These are phyloP conservation scores for Polyommatus iphigenia DNA, from an alignment of 2,888 invertebrate genomes.

Conservation along the genomic window DNA sequence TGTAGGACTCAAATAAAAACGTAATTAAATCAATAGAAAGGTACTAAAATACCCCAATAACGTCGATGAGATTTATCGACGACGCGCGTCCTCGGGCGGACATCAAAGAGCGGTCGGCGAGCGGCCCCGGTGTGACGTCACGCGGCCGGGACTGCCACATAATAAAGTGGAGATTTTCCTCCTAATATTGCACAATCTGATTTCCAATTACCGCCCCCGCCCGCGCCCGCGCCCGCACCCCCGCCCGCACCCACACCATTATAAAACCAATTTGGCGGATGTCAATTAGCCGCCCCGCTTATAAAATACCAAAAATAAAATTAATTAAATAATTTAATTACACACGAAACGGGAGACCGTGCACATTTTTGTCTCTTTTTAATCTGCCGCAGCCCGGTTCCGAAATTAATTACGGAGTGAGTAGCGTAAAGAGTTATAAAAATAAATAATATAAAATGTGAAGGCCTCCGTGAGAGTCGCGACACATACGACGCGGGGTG, in stretches of 20 bases:
- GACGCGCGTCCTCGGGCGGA: background rate
- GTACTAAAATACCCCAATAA: background rate
- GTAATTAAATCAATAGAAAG: background rate
- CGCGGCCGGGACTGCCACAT: background rate
- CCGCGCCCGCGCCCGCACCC: background rate
- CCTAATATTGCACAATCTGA: background rate
- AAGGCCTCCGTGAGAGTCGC: background rate
- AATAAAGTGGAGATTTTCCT: background rate
- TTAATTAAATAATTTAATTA: conserved; percentile 14
- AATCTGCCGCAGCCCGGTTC: background rate
- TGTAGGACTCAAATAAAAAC: background rate
- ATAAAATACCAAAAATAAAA: conserved; percentile 10
- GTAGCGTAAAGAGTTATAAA: background rate
- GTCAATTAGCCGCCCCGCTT: conserved; percentile 1
- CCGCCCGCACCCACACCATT: background rate
- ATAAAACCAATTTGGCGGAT: background rate
- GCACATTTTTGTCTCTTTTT: background rate
- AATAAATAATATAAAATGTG: background rate
- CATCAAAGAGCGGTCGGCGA: background rate
- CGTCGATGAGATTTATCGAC: background rate
- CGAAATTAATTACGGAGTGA: background rate
- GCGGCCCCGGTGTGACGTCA: background rate
- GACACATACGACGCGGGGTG: background rate
- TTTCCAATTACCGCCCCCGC: background rate
- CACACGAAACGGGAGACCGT: background rate